Evolutionary conservation across 1,140 invertebrate species (phyloP).

Genomic region (Arion vulgaris): DNA sequence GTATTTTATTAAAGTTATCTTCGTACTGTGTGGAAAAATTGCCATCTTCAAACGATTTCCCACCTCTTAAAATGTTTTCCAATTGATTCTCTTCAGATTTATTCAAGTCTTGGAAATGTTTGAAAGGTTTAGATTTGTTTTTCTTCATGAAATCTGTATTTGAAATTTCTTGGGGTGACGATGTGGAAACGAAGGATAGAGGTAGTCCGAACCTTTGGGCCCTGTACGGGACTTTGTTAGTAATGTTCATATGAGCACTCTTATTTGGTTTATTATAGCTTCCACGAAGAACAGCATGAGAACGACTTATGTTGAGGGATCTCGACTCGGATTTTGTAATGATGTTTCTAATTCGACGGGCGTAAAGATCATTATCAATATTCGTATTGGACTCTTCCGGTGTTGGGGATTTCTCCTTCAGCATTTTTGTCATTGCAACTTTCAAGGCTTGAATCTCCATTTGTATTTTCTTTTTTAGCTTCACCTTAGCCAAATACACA

Average conservation of each 20-base stretch:
- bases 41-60: not conserved
- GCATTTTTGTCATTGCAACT: not conserved
- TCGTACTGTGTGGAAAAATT: not conserved
- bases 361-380: constrained; percentile 15
- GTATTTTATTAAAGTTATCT: not conserved
- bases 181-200: not conserved
- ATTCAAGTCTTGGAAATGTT: constrained; percentile 11
- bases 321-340: not conserved
- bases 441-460: constrained; percentile 12
- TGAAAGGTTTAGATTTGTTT: not conserved
- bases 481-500: not conserved
- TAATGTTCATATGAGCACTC: too few relatives aligned
- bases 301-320: not conserved
- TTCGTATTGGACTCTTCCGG: not conserved
- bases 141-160: not conserved
- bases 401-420: constrained; percentile 9
- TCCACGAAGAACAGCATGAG: too few relatives aligned
- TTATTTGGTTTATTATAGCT: too few relatives aligned
- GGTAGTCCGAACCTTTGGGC: not conserved
- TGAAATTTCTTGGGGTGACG: not conserved
- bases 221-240: too few relatives aligned
- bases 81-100: not conserved
- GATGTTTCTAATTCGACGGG: not conserved
- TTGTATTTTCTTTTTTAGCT: not conserved
- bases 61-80: not conserved